Base-by-base conservation (phyloP, 1,140 invertebrate species). In the Papilio polyxenes region DNA sequence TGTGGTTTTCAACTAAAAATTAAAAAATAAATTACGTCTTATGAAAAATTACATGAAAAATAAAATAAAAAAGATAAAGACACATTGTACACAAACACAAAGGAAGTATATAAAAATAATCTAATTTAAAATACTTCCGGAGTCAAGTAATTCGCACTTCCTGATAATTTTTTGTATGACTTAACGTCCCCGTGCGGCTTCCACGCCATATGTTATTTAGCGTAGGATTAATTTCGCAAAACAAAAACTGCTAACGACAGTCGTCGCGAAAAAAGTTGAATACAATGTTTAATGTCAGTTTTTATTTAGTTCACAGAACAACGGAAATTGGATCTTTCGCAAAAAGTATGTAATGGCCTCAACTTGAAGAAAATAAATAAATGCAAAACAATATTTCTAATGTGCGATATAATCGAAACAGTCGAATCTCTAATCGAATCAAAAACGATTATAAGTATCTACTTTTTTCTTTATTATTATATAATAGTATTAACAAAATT, bases 121-220 rank as follows among this genome's bases (percentile, higher is more conserved):
- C 62, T 31, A 69, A 72, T 72, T 72, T 72, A 15, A 6, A 72
- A 40, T 15, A 40, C 65, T 37, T 72, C 65, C 65, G 31, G 11
- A 8, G n/a, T 7, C 4, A 62, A 72, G 65, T 37, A 37, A 72
- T 37, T 15, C 31, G 31, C n/a, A 72, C 65, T 72, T 72, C 65
- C 65, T 40, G 11, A 37, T 40, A 69, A 40, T 72, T 72, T 72
- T 72, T 72, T 72, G 11, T 15, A 15, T 37, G 11, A 40, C 11
- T 5, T 17, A 56, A 17, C 3, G 31, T 72, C 31, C 65, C 65
- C 11, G 65, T 72, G 65, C 65, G 65, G 65, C 65, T 72, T 72
- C 65, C 65, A 72, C 65, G 65, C 65, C 65, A 72, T 72, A 72
- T 40, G 65, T 72, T 72, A 72, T 72, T 72, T 72, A 72, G 31